These are phyloP conservation scores for Xiphias gladius DNA, from an alignment of 2,113 vertebrate species.

Conservation along the genomic window DNA sequence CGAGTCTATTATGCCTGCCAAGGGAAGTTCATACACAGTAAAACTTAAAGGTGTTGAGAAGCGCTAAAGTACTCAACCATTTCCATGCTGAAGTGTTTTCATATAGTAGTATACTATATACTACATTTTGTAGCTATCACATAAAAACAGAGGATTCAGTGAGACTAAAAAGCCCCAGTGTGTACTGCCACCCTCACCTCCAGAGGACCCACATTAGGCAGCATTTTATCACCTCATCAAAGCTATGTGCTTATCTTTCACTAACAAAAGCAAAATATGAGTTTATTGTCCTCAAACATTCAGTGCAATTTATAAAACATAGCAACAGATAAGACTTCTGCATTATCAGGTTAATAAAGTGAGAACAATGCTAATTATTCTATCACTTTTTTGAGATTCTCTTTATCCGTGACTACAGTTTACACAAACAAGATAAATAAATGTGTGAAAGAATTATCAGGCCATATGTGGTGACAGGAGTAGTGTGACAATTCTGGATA, in stretches of 20 bases:
- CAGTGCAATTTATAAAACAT: constrained; percentile 20
- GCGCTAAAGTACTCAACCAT: constrained; percentile 39
- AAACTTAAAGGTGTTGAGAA: constrained; percentile 61
- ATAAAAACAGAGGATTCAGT: constrained; percentile 33
- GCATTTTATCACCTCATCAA: constrained; percentile 36
- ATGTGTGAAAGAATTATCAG: constrained; percentile 30
- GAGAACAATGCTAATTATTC: constrained; percentile 38
- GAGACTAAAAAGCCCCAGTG: constrained; percentile 17
- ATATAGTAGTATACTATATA: constrained; percentile 50
- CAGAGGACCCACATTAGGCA: constrained; percentile 14
- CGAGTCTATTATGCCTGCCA: constrained; percentile 45
- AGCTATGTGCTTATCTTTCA: constrained; percentile 40
- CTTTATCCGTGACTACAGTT: constrained; percentile 5
- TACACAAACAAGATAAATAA: constrained; percentile 36
- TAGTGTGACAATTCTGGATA: not conserved
- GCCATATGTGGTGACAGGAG: not conserved
- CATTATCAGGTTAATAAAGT: constrained; percentile 27
- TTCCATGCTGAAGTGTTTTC: constrained; percentile 54
- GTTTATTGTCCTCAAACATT: constrained; percentile 25
- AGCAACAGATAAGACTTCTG: constrained; percentile 19
- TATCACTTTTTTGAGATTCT: constrained; percentile 36
- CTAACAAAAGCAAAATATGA: constrained; percentile 39
- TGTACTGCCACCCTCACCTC: constrained; percentile 24
- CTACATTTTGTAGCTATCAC: constrained; percentile 48
- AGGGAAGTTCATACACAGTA: constrained; percentile 59